phyloP scores from a whole-genome alignment of 2,888 invertebrate genomes.

The Suillia variegata region DNA sequence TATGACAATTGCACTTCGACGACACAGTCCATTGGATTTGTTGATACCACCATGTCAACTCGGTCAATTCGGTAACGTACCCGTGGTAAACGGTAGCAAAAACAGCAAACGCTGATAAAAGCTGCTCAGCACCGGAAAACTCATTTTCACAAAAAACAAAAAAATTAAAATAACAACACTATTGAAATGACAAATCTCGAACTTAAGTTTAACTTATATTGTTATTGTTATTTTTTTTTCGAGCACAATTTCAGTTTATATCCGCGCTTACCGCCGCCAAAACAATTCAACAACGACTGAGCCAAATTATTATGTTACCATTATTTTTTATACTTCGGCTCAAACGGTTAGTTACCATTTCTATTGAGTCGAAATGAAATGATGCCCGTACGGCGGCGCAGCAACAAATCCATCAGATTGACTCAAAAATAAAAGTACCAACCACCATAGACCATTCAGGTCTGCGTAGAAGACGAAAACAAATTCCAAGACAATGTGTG shows the following conservation, averaged over 20 bases:
- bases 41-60: neutral
- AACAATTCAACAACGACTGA: constrained; percentile 29
- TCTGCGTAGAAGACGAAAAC: neutral
- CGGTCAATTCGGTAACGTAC: constrained; percentile 31
- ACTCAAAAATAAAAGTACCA: too few relatives aligned
- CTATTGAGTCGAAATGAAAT: neutral
- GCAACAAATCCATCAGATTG: too few relatives aligned
- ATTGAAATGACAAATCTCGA: too few relatives aligned
- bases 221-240: neutral
- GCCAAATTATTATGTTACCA: constrained; percentile 24
- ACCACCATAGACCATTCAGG: neutral
- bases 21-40: neutral
- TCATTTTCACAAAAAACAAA: constrained; percentile 30
- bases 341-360: neutral
- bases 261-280: constrained; percentile 17
- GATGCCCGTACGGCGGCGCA: neutral
- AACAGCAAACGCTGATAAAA: constrained; percentile 42
- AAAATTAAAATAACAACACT: too few relatives aligned
- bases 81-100: constrained; percentile 39
- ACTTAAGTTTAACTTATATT: neutral
- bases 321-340: constrained; percentile 30
- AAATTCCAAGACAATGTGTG: too few relatives aligned
- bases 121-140: constrained; percentile 40
- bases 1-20: neutral
- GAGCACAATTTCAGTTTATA: neutral